phyloP scores from a whole-genome alignment of 2,888 invertebrate genomes.

The Apoderus coryli region DNA sequence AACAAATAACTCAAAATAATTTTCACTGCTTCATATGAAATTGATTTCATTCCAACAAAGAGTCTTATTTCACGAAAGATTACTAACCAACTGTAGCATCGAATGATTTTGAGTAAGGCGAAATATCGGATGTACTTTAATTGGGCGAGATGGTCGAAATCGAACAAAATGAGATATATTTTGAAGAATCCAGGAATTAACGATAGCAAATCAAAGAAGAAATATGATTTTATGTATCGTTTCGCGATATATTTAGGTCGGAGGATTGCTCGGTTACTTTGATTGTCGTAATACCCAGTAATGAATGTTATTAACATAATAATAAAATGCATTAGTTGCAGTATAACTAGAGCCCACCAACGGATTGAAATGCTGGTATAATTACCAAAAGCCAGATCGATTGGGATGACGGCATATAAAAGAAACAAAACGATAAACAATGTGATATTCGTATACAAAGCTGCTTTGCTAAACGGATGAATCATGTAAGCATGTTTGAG shows the following conservation, averaged over 20 bases:
- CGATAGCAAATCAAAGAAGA: slow-evolving; percentile 1
- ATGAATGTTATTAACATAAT: slow-evolving; percentile 2
- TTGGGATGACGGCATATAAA: background rate
- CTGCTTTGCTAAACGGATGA: slow-evolving; percentile 15
- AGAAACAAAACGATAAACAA: slow-evolving; percentile 3
- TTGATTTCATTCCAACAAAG: too few species aligned
- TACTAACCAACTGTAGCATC: background rate
- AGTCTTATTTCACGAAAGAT: too few species aligned
- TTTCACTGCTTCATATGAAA: too few species aligned
- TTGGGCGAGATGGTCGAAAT: background rate
- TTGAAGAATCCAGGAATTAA: background rate
- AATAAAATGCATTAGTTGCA: background rate
- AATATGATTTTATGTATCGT: background rate
- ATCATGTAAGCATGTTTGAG: slow-evolving; percentile 14
- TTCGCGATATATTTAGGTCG: background rate
- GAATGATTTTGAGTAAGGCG: background rate
- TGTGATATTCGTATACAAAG: background rate
- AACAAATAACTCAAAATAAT: background rate
- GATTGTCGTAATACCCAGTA: slow-evolving; percentile 4
- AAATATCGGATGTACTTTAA: background rate
- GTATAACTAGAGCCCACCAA: background rate
- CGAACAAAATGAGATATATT: slow-evolving; percentile 1
- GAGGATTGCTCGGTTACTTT: background rate
- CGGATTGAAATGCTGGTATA: background rate
- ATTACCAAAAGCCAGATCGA: background rate